Conservation (phyloP, 1,140 invertebrate genomes). For the Rhynchophorus ferrugineus region DNA sequence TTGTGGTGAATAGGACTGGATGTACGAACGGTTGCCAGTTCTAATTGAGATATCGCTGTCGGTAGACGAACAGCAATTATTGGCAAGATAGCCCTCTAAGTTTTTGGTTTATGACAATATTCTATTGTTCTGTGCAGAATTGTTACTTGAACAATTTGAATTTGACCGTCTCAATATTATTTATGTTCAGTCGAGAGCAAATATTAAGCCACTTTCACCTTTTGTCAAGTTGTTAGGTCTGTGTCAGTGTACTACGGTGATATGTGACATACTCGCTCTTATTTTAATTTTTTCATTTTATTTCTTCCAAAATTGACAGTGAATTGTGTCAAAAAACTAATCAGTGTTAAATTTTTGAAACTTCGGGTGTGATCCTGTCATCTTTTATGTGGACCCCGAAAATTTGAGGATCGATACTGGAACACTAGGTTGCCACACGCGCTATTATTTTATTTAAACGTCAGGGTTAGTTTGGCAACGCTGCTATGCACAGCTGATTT, state of each 20-base stretch:
- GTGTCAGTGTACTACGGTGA: conserved; percentile 7
- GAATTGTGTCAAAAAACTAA: not conserved
- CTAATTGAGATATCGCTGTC: conserved; percentile 8
- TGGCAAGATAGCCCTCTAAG: not conserved
- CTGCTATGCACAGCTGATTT: not conserved
- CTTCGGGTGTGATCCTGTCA: not conserved
- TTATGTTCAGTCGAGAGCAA: not conserved
- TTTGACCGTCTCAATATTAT: too few species aligned
- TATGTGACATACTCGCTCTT: conserved; percentile 12
- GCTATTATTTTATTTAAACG: not conserved
- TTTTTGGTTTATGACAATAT: too few species aligned
- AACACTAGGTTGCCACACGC: not conserved
- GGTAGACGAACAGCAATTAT: not conserved
- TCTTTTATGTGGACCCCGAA: not conserved
- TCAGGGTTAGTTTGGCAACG: not conserved
- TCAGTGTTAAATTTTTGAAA: not conserved
- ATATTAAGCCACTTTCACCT: conserved; percentile 5
- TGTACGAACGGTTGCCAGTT: conserved; percentile 11
- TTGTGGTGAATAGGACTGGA: too few species aligned
- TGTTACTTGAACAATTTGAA: too few species aligned
- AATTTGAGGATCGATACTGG: not conserved
- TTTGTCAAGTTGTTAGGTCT: not conserved
- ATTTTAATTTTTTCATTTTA: conserved; percentile 1
- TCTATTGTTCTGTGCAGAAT: too few species aligned
- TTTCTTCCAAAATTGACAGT: not conserved